phyloP scores from a whole-genome alignment of 2,888 invertebrate genomes.

The Epinotia bilunana region DNA sequence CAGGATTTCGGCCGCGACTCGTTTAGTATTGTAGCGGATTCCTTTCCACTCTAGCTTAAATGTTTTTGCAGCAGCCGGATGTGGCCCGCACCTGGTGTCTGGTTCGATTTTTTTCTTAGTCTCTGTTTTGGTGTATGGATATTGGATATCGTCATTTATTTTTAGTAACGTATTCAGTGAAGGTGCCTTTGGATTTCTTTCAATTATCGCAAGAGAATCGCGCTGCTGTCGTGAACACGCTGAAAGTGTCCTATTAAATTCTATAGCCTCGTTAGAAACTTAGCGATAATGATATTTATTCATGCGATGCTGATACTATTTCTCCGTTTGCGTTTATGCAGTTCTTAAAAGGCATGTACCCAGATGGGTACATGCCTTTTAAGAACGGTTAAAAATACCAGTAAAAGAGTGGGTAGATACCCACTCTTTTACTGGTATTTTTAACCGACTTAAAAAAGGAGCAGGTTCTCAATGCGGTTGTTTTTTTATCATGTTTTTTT shows the following conservation, averaged over 20 bases:
- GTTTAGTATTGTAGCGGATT: conserved; percentile 58
- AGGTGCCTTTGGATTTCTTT: conserved; percentile 13
- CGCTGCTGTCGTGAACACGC: conserved; percentile 11
- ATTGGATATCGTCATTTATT: conserved; percentile 28
- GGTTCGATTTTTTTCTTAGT: conserved; percentile 56
- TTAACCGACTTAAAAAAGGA: no score
- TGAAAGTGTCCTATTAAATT: conserved; percentile 54
- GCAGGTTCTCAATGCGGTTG: no score
- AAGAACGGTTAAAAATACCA: no score
- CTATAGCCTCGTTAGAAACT: conserved; percentile 44
- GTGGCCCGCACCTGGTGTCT: conserved; percentile 76
- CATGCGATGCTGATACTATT: conserved; percentile 22
- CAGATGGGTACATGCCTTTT: no score
- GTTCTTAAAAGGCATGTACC: not conserved
- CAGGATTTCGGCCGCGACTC: conserved; percentile 22
- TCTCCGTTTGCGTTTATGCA: conserved; percentile 17
- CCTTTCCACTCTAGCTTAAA: conserved; percentile 58
- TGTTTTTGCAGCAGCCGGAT: conserved; percentile 70
- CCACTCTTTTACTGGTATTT: no score
- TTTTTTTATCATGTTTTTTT: no score
- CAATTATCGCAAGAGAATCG: conserved; percentile 9
- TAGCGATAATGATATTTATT: conserved; percentile 32
- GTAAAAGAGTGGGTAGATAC: no score
- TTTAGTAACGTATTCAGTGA: conserved; percentile 22
- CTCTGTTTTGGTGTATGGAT: conserved; percentile 34